Conservation (phyloP, 2,888 invertebrate species). For the Matsumyia berberina region DNA sequence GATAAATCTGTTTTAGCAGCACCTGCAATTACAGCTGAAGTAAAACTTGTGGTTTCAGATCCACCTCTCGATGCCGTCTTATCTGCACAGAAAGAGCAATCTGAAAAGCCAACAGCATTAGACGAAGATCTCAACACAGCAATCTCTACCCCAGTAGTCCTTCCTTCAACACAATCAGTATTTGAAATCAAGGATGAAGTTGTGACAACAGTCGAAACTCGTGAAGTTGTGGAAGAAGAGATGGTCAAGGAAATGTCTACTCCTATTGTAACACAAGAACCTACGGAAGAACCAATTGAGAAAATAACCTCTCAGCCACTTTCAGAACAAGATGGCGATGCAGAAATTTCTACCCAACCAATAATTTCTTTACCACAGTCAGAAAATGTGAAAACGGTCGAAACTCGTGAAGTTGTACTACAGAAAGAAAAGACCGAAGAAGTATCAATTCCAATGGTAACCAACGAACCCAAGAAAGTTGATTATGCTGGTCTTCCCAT, state of each 20-base stretch:
- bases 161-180: neutral
- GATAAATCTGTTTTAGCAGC: conserved; percentile 29
- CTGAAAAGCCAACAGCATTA: too few relatives aligned
- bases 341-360: neutral
- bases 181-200: neutral
- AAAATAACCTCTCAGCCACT: neutral
- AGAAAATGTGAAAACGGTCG: neutral
- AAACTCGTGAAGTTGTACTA: neutral
- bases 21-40: conserved; percentile 67
- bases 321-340: neutral
- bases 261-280: neutral
- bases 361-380: neutral
- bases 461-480: conserved; percentile 32
- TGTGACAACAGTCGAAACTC: neutral
- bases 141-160: neutral
- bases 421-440: neutral
- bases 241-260: neutral
- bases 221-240: neutral
- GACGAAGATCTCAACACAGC: too few relatives aligned
- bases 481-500: conserved; percentile 78
- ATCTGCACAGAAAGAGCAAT: too few relatives aligned
- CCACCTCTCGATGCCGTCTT: too few relatives aligned
- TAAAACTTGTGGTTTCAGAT: too few relatives aligned
- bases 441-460: neutral
- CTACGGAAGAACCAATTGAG: conserved; percentile 2